phyloP scores from a whole-genome alignment of 1,140 invertebrate species.

The Mesaphorura yosii region DNA sequence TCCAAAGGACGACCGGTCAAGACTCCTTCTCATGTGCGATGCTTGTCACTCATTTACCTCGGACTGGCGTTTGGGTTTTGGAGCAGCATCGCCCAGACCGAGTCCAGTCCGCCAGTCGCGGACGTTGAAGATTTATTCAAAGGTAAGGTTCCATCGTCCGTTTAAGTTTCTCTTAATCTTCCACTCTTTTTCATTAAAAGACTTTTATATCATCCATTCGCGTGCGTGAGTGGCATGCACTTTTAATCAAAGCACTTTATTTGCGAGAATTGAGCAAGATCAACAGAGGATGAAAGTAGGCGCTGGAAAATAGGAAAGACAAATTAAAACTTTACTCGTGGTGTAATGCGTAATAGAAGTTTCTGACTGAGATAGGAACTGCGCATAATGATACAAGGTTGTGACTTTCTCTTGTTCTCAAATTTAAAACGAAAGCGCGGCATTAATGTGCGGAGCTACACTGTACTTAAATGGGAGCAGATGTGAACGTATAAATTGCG shows the following conservation, averaged over 20 bases:
- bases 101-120: conserved; percentile 29
- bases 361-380: no score
- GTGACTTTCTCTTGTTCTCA: no score
- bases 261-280: not conserved
- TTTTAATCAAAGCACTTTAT: not conserved
- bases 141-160: conserved; percentile 20
- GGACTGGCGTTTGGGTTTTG: conserved; percentile 25
- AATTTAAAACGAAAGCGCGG: not conserved
- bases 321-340: no score
- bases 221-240: no score
- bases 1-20: conserved; percentile 28
- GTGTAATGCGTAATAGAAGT: no score
- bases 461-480: not conserved
- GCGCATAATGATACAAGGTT: no score
- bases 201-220: no score
- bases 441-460: not conserved
- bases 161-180: no score
- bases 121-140: conserved; percentile 32
- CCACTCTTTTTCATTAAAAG: no score
- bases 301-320: no score
- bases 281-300: not conserved
- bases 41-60: conserved; percentile 23
- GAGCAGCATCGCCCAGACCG: conserved; percentile 6
- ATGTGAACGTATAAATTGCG: conserved; percentile 1
- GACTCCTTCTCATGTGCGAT: conserved; percentile 7